Percentiles rank a stretch among this genome's conserved stretches.
These are phyloP conservation scores for Colostygia pectinataria DNA, from an alignment of 2,888 invertebrate species.

Conservation along the genomic window DNA sequence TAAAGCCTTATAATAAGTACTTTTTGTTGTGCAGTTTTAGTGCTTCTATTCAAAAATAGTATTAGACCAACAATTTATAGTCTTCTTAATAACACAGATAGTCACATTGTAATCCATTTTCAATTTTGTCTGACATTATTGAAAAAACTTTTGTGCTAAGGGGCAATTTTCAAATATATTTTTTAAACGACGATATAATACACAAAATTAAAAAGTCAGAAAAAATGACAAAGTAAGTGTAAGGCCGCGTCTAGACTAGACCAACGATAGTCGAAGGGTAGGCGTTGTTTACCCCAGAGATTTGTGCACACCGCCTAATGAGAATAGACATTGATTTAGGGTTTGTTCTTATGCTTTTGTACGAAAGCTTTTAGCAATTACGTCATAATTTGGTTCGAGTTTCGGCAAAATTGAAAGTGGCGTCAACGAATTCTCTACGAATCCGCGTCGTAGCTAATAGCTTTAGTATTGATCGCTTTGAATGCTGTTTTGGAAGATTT, in stretches of 20 bases:
- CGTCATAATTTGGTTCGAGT: conserved; percentile 51
- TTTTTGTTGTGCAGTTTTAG: no score
- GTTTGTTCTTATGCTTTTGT: conserved; percentile 36
- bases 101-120: no score
- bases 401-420: conserved; percentile 39
- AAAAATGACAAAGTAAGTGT: conserved; percentile 40
- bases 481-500: no score
- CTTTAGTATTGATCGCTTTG: conserved; percentile 13
- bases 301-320: conserved; percentile 50
- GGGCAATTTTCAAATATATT: no score
- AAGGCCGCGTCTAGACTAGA: conserved; percentile 56
- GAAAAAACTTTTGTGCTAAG: no score
- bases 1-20: no score
- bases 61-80: no score
- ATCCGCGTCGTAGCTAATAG: conserved; percentile 1
- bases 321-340: conserved; percentile 58
- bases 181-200: no score
- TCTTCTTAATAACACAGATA: no score
- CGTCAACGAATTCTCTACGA: conserved; percentile 22
- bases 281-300: conserved; percentile 48
- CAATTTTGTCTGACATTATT: no score
- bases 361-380: conserved; percentile 56
- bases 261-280: conserved; percentile 53
- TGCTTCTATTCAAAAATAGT: no score
- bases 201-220: no score